phyloP scores from a whole-genome alignment of 2,888 invertebrate species.

The Sialis fuliginosa region DNA sequence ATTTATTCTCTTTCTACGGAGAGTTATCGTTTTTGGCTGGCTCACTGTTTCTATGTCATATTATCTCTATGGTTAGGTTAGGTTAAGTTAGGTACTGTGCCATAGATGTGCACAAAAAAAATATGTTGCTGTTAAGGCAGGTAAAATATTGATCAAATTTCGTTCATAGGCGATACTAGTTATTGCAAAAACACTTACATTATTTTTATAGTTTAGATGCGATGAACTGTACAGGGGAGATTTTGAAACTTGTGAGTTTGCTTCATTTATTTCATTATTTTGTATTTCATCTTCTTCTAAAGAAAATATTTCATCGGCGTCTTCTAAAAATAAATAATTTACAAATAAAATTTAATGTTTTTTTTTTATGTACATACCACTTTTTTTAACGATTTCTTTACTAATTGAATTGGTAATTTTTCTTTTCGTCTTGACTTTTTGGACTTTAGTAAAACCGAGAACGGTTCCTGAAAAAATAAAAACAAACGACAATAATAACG shows the following conservation, averaged over 20 bases:
- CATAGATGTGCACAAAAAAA: too few species aligned
- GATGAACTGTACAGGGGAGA: slow-evolving; percentile 28
- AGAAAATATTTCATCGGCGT: slow-evolving; percentile 61
- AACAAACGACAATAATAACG: neutral
- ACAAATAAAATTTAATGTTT: slow-evolving; percentile 2
- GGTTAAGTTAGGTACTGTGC: too few species aligned
- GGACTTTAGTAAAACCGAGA: slow-evolving; percentile 47
- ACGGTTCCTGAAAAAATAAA: slow-evolving; percentile 44
- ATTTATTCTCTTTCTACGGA: too few species aligned
- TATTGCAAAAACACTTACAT: slow-evolving; percentile 10
- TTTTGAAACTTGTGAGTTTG: slow-evolving; percentile 15
- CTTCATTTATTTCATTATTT: slow-evolving; percentile 19
- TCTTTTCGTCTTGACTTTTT: slow-evolving; percentile 26
- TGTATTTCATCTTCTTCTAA: slow-evolving; percentile 57
- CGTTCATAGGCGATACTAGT: too few species aligned
- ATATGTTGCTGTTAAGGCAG: too few species aligned
- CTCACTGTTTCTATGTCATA: too few species aligned
- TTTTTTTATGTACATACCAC: neutral
- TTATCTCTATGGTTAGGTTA: too few species aligned
- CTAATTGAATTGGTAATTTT: slow-evolving; percentile 18
- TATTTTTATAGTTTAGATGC: slow-evolving; percentile 33
- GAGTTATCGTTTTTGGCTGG: too few species aligned
- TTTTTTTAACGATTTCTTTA: slow-evolving; percentile 19
- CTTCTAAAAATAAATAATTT: slow-evolving; percentile 27
- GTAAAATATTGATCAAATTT: too few species aligned